A percentile compares a stretch with the other conserved stretches of the same genome.
phyloP scores from a whole-genome alignment of 2,797 vertebrate species.

The Parotocinclus haroldoi region DNA sequence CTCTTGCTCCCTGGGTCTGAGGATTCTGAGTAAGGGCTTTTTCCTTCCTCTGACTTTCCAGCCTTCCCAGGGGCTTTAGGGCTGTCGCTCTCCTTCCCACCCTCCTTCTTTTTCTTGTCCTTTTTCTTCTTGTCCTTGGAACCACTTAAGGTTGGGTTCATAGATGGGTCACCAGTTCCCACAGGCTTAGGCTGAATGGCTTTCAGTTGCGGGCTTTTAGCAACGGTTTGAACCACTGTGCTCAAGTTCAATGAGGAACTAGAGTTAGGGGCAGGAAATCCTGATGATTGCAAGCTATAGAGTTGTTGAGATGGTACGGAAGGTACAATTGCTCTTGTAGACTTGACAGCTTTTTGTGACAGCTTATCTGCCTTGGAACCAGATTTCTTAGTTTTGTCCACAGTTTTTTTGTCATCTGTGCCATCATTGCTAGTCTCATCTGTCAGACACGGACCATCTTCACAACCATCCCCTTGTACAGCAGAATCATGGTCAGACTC shows the following conservation, averaged over 20 bases:
- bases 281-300: constrained; percentile 78
- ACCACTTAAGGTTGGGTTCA: constrained; percentile 78
- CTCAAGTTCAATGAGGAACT: constrained; percentile 78
- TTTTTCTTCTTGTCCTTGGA: constrained; percentile 96
- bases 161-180: constrained; percentile 77
- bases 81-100: constrained; percentile 81
- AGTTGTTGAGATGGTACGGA: constrained; percentile 84
- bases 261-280: constrained; percentile 83
- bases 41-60: constrained; percentile 80
- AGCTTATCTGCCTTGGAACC: constrained; percentile 85
- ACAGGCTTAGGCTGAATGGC: constrained; percentile 85
- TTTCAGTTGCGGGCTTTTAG: constrained; percentile 90
- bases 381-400: constrained; percentile 85
- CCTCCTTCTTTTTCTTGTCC: constrained; percentile 92
- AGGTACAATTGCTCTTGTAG: constrained; percentile 84
- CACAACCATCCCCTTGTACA: constrained; percentile 87
- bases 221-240: constrained; percentile 85
- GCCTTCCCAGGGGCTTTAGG: constrained; percentile 79
- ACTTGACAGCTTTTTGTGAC: constrained; percentile 88
- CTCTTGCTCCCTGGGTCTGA: constrained; percentile 72
- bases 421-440: constrained; percentile 94
- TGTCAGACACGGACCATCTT: constrained; percentile 86
- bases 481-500: constrained; percentile 84
- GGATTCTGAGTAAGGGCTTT: constrained; percentile 84
- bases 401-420: constrained; percentile 86